Conservation (phyloP, 1,140 invertebrate species). For the Drosophila bipectinata region DNA sequence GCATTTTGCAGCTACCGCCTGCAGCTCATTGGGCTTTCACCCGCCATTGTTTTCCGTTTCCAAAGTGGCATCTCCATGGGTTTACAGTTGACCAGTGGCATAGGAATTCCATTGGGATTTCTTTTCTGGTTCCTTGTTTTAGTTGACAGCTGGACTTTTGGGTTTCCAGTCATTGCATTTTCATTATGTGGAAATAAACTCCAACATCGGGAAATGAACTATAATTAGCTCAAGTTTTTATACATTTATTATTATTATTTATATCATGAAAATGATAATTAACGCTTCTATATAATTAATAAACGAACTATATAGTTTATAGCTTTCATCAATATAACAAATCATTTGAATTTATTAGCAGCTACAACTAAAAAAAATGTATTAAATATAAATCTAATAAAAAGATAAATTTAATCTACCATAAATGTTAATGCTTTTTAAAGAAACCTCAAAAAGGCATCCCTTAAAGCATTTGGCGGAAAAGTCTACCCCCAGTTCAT, state of each 20-base stretch:
- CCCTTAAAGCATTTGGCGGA: slow-evolving; percentile 41
- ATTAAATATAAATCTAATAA: not conserved
- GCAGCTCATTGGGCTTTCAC: slow-evolving; percentile 32
- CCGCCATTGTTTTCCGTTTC: slow-evolving; percentile 35
- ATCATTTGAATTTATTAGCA: not conserved
- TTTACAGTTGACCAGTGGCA: slow-evolving; percentile 34
- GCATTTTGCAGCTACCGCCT: slow-evolving; percentile 25
- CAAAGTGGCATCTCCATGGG: slow-evolving; percentile 29
- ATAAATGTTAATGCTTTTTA: not conserved
- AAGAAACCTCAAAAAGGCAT: not conserved
- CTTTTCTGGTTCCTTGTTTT: slow-evolving; percentile 16
- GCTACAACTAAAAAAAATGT: no score
- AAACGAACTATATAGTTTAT: not conserved
- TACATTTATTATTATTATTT: not conserved
- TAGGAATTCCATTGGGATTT: slow-evolving; percentile 4
- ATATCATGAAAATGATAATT: not conserved
- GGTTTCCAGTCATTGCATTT: slow-evolving; percentile 1
- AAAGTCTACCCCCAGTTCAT: slow-evolving; percentile 1
- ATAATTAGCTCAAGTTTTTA: not conserved
- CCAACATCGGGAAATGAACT: not conserved
- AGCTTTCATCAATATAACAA: not conserved
- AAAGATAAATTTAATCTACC: not conserved
- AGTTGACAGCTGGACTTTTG: slow-evolving; percentile 24
- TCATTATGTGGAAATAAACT: not conserved
- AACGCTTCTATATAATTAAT: not conserved